Evolutionary conservation across 35 echinoderm and acorn worm species (phyloP), one percentile per base, ranked within the genome.

Genomic region (Anneissia japonica): DNA sequence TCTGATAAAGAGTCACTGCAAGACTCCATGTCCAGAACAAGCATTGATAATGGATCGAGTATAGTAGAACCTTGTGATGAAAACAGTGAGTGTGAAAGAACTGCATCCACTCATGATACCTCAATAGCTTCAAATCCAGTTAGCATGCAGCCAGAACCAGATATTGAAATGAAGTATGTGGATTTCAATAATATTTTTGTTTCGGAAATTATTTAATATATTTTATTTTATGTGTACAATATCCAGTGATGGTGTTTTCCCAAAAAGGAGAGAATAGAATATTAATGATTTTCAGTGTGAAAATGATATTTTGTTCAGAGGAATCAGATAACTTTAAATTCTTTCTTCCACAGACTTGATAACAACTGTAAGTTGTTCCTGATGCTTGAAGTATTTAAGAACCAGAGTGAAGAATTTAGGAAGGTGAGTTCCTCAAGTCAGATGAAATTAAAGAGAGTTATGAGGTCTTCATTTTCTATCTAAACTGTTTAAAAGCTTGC

Each of bases 301-400:
- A n/a, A n/a, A n/a, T n/a, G n/a, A n/a, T n/a, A n/a, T n/a, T n/a
- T n/a, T n/a, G n/a, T n/a, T n/a, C n/a, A n/a, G n/a, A n/a, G n/a
- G n/a, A n/a, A n/a, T n/a, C n/a, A 37, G 21, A 34, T 11, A 14
- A 26, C 76, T 77, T 79, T 1, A 31, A 31, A 26, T 30, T 81
- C 46, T 43, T 56, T 17, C 82, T 32, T 84, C 13, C 80, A 35
- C 79, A 93, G 92, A 39, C 77, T 93, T 32, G 92, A 93, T 46
- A 93, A 89, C 73, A 93, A 93, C 81, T 32, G 79, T 23, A 93
- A 93, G 72, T 46, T 93, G 26, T 89, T 89, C 56, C 37, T 93
- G 36, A 93, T 93, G 92, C 73, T 89, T 31, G 92, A 93, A 43
- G 86, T 93, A 26, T 93, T 93, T 43, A 93, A 93, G 38, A 93